phyloP scores from a whole-genome alignment of 2,888 invertebrate genomes.

The Rapana venosa region DNA sequence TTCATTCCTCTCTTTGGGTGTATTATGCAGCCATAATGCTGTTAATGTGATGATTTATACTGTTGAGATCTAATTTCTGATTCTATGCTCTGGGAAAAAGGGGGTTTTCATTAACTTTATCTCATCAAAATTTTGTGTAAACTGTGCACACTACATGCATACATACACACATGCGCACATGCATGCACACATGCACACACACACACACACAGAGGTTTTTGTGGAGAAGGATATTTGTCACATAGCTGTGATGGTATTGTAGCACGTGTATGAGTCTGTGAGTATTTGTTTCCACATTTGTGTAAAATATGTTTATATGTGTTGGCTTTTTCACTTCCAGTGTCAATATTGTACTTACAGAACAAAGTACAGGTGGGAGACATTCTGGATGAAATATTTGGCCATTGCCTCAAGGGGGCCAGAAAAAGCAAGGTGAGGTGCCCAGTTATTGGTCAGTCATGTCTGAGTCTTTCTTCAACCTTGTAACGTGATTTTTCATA shows the following conservation, averaged over 20 bases:
- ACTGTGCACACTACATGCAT: background rate
- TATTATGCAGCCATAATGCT: too few species aligned
- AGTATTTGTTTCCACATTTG: background rate
- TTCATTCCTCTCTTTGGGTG: too few species aligned
- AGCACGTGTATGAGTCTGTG: conserved; percentile 6
- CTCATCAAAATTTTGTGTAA: too few species aligned
- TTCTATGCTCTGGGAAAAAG: too few species aligned
- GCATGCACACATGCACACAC: background rate
- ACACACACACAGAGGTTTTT: background rate
- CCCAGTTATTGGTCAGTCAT: background rate
- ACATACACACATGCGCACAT: background rate
- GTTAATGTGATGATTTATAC: too few species aligned
- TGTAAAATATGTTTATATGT: background rate
- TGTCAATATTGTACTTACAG: conserved; percentile 73
- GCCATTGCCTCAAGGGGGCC: conserved; percentile 74
- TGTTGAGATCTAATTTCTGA: too few species aligned
- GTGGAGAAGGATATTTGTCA: background rate
- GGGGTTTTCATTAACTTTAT: too few species aligned
- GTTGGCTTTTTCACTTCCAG: background rate
- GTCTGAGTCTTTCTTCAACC: too few species aligned
- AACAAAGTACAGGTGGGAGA: conserved; percentile 83
- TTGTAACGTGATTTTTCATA: too few species aligned
- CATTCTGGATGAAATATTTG: conserved; percentile 83
- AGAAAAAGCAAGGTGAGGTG: conserved; percentile 65
- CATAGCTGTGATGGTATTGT: background rate